These are phyloP conservation scores for Brachymystax lenok DNA, from an alignment of 2,797 vertebrate species.

Conservation along the genomic window DNA sequence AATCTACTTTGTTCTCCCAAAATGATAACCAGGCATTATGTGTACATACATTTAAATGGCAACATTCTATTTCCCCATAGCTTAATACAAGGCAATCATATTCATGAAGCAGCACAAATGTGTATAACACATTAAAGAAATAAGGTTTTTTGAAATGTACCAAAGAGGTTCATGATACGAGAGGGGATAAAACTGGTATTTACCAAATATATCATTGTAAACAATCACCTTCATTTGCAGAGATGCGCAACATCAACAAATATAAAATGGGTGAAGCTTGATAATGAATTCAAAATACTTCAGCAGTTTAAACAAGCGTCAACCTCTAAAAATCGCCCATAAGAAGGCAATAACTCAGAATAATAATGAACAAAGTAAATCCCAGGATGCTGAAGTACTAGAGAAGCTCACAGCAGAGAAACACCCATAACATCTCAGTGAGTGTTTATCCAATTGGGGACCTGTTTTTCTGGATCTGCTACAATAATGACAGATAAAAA, in stretches of 20 bases:
- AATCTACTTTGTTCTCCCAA: conserved; percentile 72
- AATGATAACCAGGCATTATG: conserved; percentile 64
- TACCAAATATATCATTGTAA: conserved; percentile 71
- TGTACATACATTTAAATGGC: conserved; percentile 70
- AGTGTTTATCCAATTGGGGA: conserved; percentile 46
- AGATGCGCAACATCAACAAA: conserved; percentile 49
- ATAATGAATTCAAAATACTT: conserved; percentile 64
- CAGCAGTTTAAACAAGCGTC: conserved; percentile 69
- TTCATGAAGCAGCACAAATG: conserved; percentile 81
- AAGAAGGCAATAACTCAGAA: conserved; percentile 65
- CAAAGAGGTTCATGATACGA: conserved; percentile 64
- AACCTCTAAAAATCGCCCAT: conserved; percentile 66
- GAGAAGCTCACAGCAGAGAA: conserved; percentile 54
- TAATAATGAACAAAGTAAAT: conserved; percentile 47
- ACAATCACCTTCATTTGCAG: conserved; percentile 74
- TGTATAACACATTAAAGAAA: conserved; percentile 79
- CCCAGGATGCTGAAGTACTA: conserved; percentile 34
- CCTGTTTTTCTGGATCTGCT: conserved; percentile 45
- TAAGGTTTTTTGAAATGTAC: conserved; percentile 70
- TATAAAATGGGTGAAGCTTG: conserved; percentile 54
- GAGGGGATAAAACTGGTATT: conserved; percentile 50
- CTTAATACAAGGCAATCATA: conserved; percentile 79
- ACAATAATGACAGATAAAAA: conserved; percentile 57
- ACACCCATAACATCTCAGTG: conserved; percentile 22
- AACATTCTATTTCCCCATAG: conserved; percentile 69